Conservation (phyloP, 2,113 vertebrate genomes). For the Rhombomys opimus region DNA sequence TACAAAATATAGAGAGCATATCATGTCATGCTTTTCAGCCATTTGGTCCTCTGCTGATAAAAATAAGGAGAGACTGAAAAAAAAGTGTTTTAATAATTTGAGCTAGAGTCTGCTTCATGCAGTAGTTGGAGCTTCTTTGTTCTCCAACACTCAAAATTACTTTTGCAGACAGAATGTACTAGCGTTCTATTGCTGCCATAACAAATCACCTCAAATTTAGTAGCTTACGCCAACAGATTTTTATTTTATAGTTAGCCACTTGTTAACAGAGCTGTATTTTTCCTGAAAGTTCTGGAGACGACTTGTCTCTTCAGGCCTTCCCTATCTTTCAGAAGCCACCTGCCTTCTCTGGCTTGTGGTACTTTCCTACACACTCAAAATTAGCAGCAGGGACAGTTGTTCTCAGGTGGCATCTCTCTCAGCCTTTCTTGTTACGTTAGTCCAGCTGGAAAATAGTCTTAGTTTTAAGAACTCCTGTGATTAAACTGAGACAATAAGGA, state of each 20-base stretch:
- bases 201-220: constrained; percentile 28
- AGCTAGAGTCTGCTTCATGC: neutral
- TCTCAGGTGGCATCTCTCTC: neutral
- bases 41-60: neutral
- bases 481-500: neutral
- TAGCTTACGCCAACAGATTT: constrained; percentile 50
- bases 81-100: constrained; percentile 5
- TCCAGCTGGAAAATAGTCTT: neutral
- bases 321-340: neutral
- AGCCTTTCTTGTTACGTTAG: neutral
- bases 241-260: neutral
- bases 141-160: constrained; percentile 21
- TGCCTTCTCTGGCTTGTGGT: neutral
- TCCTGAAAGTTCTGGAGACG: neutral
- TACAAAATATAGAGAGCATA: constrained; percentile 30
- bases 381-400: neutral
- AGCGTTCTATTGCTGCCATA: neutral
- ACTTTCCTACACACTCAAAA: neutral
- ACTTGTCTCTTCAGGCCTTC: neutral
- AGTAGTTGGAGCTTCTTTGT: constrained; percentile 26
- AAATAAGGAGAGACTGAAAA: neutral
- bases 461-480: neutral
- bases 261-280: neutral
- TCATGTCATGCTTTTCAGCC: neutral
- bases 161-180: neutral